Percentiles rank a stretch among this genome's conserved stretches.
Conservation (phyloP, 2,113 vertebrate genomes). For the Strigops habroptila region DNA sequence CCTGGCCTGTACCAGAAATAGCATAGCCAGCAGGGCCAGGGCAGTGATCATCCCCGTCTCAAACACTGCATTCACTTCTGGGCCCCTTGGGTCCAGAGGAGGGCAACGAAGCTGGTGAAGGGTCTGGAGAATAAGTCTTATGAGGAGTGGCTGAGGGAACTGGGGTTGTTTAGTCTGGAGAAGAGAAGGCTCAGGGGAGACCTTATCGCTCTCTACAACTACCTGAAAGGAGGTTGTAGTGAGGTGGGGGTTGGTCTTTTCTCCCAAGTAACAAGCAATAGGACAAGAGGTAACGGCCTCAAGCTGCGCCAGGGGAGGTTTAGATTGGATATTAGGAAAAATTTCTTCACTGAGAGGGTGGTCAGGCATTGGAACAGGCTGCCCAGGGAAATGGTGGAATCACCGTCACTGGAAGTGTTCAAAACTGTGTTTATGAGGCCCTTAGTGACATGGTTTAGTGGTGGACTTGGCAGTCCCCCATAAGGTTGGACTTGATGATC, state of each 20-base stretch:
- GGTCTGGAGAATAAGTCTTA: neutral
- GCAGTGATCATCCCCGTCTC: neutral
- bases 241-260: neutral
- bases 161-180: neutral
- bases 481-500: neutral
- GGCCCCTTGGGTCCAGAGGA: neutral
- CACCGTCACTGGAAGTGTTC: neutral
- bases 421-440: neutral
- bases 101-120: neutral
- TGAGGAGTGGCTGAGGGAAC: neutral
- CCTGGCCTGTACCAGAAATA: neutral
- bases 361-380: neutral
- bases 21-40: neutral
- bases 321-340: neutral
- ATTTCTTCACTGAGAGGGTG: neutral
- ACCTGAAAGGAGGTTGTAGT: neutral
- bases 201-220: neutral
- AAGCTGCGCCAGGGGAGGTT: neutral
- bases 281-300: neutral
- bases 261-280: neutral
- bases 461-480: neutral
- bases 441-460: neutral
- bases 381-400: neutral
- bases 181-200: neutral
- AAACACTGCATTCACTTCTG: neutral